Evolutionary conservation across 2,797 vertebrate genomes (phyloP).

Genomic region (Sitta carolinensis): DNA sequence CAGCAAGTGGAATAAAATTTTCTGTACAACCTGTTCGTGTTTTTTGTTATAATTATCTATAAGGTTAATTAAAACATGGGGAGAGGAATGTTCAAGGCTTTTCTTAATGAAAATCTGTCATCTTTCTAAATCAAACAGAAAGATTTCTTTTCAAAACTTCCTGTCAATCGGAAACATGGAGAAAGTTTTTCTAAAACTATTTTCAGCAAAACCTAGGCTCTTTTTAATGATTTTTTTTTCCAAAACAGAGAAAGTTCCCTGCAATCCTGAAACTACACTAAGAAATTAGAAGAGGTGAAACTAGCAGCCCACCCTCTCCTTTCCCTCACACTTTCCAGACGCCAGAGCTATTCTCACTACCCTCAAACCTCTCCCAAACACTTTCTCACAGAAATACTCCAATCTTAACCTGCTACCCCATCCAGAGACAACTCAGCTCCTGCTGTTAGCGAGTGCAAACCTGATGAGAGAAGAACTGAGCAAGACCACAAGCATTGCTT

Average conservation of each 20-base stretch:
- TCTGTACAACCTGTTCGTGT: not conserved
- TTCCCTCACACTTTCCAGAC: not conserved
- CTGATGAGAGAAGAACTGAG: not conserved
- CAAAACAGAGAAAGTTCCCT: not conserved
- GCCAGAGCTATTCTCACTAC: not conserved
- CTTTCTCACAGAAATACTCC: not conserved
- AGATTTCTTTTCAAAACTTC: not conserved
- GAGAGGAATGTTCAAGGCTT: not conserved
- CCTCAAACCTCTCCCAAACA: not conserved
- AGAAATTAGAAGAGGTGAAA: not conserved
- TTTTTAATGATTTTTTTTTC: not conserved
- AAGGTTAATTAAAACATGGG: not conserved
- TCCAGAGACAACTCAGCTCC: not conserved
- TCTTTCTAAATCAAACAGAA: not conserved
- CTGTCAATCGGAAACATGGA: not conserved
- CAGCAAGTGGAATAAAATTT: not conserved
- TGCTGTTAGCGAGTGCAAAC: not conserved
- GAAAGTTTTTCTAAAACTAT: not conserved
- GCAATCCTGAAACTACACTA: not conserved
- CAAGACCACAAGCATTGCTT: not conserved
- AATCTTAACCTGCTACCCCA: not conserved
- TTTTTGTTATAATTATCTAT: not conserved
- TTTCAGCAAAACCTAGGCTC: not conserved
- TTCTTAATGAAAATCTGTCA: not conserved
- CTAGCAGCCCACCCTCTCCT: not conserved